Evolutionary conservation across 92 coral and sea anemone species (phyloP).

Genomic region (Palythoa caribaeorum): DNA sequence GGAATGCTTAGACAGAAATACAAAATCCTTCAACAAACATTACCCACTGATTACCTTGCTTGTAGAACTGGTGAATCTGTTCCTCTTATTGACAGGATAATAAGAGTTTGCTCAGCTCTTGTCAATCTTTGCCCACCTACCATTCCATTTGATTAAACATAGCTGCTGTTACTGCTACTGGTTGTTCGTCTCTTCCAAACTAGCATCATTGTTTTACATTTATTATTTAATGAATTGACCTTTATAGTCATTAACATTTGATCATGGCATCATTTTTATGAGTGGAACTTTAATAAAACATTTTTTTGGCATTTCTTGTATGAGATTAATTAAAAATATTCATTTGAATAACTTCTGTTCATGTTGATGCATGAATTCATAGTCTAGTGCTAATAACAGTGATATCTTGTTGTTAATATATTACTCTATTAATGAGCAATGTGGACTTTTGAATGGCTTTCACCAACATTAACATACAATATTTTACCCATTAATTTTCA

Average conservation of each 20-base stretch:
- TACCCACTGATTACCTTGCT: constrained; percentile 51
- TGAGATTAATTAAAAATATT: constrained; percentile 10
- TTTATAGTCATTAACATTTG: not conserved
- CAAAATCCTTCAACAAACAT: constrained; percentile 36
- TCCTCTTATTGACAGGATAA: not conserved
- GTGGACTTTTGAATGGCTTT: constrained; percentile 16
- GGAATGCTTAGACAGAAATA: constrained; percentile 28
- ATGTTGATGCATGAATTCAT: constrained; percentile 3
- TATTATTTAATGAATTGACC: not conserved
- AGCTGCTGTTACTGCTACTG: constrained; percentile 21
- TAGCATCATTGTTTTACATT: constrained; percentile 1
- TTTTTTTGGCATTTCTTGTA: constrained; percentile 13
- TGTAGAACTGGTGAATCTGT: constrained; percentile 36
- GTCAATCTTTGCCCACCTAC: constrained; percentile 5
- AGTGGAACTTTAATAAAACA: constrained; percentile 13
- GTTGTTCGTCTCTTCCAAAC: constrained; percentile 4
- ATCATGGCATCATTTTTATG: constrained; percentile 6
- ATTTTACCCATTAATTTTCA: constrained; percentile 9
- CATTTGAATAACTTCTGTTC: constrained; percentile 6
- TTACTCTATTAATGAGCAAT: constrained; percentile 13
- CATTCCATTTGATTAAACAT: constrained; percentile 12
- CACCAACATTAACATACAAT: constrained; percentile 10
- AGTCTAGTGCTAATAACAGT: constrained; percentile 8
- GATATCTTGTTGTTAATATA: not conserved
- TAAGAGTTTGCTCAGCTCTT: not conserved